Evolutionary conservation across 2,113 vertebrate genomes (phyloP).

Genomic region (Eudyptes chrysolophus): DNA sequence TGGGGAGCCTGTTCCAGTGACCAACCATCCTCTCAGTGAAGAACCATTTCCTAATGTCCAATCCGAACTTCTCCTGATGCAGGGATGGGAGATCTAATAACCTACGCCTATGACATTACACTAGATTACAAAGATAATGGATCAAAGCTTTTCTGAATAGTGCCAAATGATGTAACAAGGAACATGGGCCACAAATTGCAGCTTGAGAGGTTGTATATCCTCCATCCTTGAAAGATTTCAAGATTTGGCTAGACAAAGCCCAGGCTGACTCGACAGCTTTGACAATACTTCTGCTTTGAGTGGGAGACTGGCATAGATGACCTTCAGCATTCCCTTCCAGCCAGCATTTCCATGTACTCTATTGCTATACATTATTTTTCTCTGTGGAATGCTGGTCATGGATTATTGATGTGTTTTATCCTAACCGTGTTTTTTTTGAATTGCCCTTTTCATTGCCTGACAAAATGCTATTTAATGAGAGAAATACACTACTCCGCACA

Average conservation of each 20-base stretch:
- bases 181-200: background rate
- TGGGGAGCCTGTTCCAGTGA: background rate
- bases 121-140: background rate
- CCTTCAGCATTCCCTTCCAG: background rate
- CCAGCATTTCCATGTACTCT: background rate
- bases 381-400: background rate
- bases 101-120: background rate
- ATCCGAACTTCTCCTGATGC: accelerated
- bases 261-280: background rate
- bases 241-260: background rate
- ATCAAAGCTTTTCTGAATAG: background rate
- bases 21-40: background rate
- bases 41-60: background rate
- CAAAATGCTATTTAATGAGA: background rate
- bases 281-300: background rate
- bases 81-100: background rate
- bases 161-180: background rate
- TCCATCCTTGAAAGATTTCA: background rate
- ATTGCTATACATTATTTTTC: background rate
- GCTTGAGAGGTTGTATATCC: background rate
- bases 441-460: background rate
- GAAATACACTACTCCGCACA: background rate
- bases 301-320: background rate
- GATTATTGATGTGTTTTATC: background rate
- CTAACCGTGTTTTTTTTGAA: background rate